Evolutionary conservation across 2,797 vertebrate species (phyloP), one percentile per base, ranked within the genome.

Genomic region (Mus spretus): DNA sequence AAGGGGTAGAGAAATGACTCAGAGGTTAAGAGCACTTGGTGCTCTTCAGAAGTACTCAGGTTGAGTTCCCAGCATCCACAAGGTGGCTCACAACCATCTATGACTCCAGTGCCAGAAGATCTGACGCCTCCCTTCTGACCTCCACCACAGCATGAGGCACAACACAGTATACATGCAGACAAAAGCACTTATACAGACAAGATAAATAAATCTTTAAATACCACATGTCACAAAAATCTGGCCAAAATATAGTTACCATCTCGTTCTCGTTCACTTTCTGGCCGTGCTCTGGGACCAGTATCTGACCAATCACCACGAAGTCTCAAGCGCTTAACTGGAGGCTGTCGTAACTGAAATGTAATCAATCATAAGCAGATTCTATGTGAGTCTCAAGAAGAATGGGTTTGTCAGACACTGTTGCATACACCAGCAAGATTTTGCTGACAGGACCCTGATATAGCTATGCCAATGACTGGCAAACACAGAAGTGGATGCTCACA

Each of bases 241-340:
- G 6, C 2, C 70, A 94, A 53, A 84, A 59, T 22, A 96, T 74
- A 97, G 50, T 98, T 99, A 99, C 99, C 99, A 93, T 99, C 99
- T 98, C 99, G 98, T 98, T 99, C 99, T 95, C 99, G 98, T 98
- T 99, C 99, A 63, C 99, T 99, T 98, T 99, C 99, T 0, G 99
- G 99, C 17, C 99, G 99, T 96, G 99, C 99, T 95, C 99, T 99
- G 78, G 99, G 99, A 97, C 99, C 99, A 24, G 99, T 99, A 98
- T 99, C 99, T 61, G 99, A 99, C 99, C 99, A 99, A 98, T 99
- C 99, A 31, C 99, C 99, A 97, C 99, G 98, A 44, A 99, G 98
- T 97, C 99, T 98, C 96, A 99, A 98, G 31, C 99, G 99, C 97
- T 99, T 99, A 90, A 99, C 99, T 0, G 99, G 99, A 94, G 99